A percentile compares a stretch with the other conserved stretches of the same genome.
phyloP scores from a whole-genome alignment of 2,888 invertebrate species.

The Agapetus fuscipes region DNA sequence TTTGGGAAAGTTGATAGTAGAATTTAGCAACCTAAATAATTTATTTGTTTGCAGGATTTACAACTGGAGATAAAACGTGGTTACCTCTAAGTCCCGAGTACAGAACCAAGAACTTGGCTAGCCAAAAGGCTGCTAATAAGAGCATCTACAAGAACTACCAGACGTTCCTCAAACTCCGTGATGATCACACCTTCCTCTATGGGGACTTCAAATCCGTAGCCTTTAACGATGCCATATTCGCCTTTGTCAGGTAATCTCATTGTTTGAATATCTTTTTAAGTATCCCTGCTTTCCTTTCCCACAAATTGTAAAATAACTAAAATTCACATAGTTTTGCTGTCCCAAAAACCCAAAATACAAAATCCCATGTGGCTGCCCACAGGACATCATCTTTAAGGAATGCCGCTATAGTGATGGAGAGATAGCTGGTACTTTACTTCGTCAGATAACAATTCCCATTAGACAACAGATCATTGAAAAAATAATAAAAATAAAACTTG shows the following conservation, averaged over 20 bases:
- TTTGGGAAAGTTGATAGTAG: not conserved
- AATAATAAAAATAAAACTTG: no score
- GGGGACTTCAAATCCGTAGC: constrained; percentile 48
- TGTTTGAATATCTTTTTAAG: no score
- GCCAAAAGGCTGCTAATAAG: constrained; percentile 33
- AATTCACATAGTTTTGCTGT: no score
- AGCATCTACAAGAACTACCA: constrained; percentile 58
- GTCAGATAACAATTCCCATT: no score
- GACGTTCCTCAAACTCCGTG: constrained; percentile 44
- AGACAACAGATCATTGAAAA: no score
- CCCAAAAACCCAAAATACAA: no score
- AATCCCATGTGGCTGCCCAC: no score
- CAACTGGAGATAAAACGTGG: constrained; percentile 50
- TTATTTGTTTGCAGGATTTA: constrained; percentile 42
- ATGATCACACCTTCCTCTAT: constrained; percentile 38
- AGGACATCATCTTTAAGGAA: no score
- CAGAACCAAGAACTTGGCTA: constrained; percentile 45
- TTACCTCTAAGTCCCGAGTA: constrained; percentile 58
- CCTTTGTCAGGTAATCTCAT: constrained; percentile 46
- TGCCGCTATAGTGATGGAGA: no score
- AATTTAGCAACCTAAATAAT: constrained; percentile 17
- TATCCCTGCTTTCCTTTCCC: no score
- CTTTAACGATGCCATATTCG: constrained; percentile 44
- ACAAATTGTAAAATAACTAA: no score
- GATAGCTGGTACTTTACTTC: no score